Evolutionary conservation across 2,797 vertebrate genomes (phyloP).

Genomic region (Poeciliopsis turneri): DNA sequence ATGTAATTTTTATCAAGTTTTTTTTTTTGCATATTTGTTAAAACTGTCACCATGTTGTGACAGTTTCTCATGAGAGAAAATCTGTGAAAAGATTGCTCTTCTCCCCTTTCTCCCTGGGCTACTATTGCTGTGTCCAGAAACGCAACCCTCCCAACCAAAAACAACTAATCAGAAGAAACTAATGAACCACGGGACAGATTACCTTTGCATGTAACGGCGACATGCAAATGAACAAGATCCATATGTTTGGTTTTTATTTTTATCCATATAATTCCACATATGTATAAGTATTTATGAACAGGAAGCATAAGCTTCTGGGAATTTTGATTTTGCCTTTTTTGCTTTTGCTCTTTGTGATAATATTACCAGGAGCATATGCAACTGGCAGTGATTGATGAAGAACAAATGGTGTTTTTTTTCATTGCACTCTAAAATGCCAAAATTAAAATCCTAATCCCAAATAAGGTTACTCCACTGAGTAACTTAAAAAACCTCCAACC

Average conservation of each 20-base stretch:
- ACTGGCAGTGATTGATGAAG: conserved; percentile 17
- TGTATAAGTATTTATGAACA: not conserved
- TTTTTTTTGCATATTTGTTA: not conserved
- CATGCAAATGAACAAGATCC: not conserved
- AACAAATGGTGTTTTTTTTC: conserved; percentile 12
- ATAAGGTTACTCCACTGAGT: conserved; percentile 40
- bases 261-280: not conserved
- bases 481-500: conserved; percentile 26
- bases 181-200: not conserved
- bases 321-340: conserved; percentile 7
- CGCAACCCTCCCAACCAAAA: no score
- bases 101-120: no score
- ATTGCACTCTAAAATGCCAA: conserved; percentile 18
- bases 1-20: no score
- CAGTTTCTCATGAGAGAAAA: no score
- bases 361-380: conserved; percentile 9
- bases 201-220: not conserved
- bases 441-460: conserved; percentile 34
- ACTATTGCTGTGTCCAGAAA: no score
- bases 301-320: not conserved
- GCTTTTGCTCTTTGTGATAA: conserved; percentile 13
- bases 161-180: not conserved
- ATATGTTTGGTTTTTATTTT: not conserved
- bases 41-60: no score
- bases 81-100: no score